phyloP scores from a whole-genome alignment of 2,113 vertebrate genomes.

The Numenius arquata region DNA sequence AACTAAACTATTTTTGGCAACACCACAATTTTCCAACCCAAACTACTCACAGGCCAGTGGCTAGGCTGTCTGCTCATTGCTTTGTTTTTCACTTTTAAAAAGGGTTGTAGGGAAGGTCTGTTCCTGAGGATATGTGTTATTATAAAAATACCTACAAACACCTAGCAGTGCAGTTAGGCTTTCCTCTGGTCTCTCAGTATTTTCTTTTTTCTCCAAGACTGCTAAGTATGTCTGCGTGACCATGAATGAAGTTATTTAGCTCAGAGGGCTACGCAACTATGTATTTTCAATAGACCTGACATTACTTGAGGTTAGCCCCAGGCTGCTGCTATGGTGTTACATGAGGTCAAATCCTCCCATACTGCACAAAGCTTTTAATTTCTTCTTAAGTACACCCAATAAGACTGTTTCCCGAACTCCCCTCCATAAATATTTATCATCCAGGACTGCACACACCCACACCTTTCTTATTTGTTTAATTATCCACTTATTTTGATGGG shows the following conservation, averaged over 20 bases:
- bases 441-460: background rate
- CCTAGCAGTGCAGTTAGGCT: constrained; percentile 5
- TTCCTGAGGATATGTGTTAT: constrained; percentile 40
- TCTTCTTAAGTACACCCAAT: background rate
- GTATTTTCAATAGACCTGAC: constrained; percentile 51
- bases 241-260: constrained; percentile 56
- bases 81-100: constrained; percentile 66
- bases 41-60: constrained; percentile 53
- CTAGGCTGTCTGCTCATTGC: constrained; percentile 49
- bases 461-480: background rate
- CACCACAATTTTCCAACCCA: constrained; percentile 70
- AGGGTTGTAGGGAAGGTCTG: constrained; percentile 1
- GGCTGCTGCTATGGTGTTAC: constrained; percentile 35
- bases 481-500: background rate
- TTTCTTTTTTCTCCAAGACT: constrained; percentile 39
- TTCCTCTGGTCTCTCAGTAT: constrained; percentile 30
- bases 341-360: constrained; percentile 37
- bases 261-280: background rate
- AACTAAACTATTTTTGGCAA: constrained; percentile 72
- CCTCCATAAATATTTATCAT: constrained; percentile 15
- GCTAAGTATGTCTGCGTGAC: constrained; percentile 43
- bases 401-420: background rate
- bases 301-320: constrained; percentile 46
- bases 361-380: constrained; percentile 38
- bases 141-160: constrained; percentile 54